phyloP scores from a whole-genome alignment of 2,888 invertebrate species.

The Trileptium ribeirensis region DNA sequence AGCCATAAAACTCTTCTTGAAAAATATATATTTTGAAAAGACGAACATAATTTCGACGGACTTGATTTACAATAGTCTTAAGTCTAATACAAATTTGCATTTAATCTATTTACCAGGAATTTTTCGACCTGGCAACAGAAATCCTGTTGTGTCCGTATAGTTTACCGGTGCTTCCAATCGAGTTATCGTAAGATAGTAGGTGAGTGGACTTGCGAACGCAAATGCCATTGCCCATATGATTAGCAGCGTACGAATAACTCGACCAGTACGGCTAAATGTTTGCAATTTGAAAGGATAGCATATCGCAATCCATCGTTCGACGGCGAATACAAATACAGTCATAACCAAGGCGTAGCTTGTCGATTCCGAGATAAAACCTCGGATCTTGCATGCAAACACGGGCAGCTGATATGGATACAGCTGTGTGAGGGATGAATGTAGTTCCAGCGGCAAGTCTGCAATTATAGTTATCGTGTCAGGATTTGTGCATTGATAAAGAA shows the following conservation, averaged over 20 bases:
- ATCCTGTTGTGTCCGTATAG: neutral
- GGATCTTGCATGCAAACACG: conserved; percentile 15
- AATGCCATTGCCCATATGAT: conserved; percentile 36
- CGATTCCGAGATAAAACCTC: conserved; percentile 21
- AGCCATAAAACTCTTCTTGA: no score
- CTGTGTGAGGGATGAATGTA: neutral
- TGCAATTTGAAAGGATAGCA: conserved; percentile 17
- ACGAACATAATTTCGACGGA: no score
- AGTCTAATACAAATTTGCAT: no score
- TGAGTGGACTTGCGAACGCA: conserved; percentile 41
- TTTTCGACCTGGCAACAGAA: neutral
- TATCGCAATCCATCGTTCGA: conserved; percentile 20
- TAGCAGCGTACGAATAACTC: neutral
- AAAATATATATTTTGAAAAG: no score
- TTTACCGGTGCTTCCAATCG: conserved; percentile 33
- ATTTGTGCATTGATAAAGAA: no score
- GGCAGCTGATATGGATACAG: conserved; percentile 2
- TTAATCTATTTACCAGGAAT: neutral
- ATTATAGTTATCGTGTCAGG: no score
- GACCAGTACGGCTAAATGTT: neutral
- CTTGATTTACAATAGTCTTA: no score
- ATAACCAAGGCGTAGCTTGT: conserved; percentile 28
- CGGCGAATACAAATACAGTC: conserved; percentile 17
- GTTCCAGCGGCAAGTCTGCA: conserved; percentile 25
- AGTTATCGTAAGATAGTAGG: conserved; percentile 32